These are phyloP conservation scores for Musca domestica DNA, from an alignment of 1,140 invertebrate species.

Conservation along the genomic window DNA sequence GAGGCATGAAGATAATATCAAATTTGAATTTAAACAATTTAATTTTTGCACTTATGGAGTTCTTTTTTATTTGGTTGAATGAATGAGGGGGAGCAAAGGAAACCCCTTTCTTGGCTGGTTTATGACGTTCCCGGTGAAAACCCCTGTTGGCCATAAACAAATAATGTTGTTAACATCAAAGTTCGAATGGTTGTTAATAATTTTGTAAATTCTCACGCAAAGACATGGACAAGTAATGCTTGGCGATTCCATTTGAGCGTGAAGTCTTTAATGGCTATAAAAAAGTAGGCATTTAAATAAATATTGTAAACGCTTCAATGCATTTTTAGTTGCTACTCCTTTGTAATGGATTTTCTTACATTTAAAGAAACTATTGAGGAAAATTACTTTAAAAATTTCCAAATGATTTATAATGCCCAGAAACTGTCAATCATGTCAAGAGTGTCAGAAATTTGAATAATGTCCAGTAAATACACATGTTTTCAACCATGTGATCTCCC, in stretches of 20 bases:
- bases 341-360: slow-evolving; percentile 4
- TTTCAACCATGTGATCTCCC: too few relatives aligned
- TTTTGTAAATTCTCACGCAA: slow-evolving; percentile 17
- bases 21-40: slow-evolving; percentile 19
- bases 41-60: slow-evolving; percentile 16
- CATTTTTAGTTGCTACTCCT: background rate
- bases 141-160: too few relatives aligned
- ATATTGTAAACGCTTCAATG: slow-evolving; percentile 6
- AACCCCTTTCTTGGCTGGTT: background rate
- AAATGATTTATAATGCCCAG: too few relatives aligned
- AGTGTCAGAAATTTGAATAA: too few relatives aligned
- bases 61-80: background rate
- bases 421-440: too few relatives aligned
- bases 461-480: too few relatives aligned
- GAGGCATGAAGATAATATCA: background rate
- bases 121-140: background rate
- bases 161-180: background rate
- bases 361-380: background rate
- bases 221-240: background rate
- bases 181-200: slow-evolving; percentile 8
- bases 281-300: background rate
- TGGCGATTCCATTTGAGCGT: background rate
- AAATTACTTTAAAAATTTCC: background rate
- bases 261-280: background rate
- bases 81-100: background rate